Evolutionary conservation across 1,140 invertebrate species (phyloP), one percentile per base, ranked within the genome.

Genomic region (Drosophila lacteicornis): DNA sequence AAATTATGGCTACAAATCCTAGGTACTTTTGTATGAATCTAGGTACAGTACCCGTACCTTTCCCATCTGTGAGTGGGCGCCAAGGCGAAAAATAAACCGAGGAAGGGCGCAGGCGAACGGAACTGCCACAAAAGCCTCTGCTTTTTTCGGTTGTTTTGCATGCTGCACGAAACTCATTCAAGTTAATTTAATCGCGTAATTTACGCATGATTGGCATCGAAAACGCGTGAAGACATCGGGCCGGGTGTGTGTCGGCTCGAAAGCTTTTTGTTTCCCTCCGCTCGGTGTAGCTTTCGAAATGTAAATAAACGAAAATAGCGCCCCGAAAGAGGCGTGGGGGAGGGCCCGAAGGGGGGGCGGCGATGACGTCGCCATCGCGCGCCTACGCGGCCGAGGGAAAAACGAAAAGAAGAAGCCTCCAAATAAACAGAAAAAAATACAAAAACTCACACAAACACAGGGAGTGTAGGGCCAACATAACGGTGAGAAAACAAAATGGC

Each of bases 141-240:
- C 47, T 19, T 50, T 67, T 71, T 59, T 7, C 30, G 66, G 51
- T 33, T 30, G 53, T 73, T 82, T 86, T 82, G 82, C 82, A 86
- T 86, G 75, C 56, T 66, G 70, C 83, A 87, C 71, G 68, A 83
- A 88, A 71, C 75, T 47, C 85, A 82, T 88, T 76, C 82, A 84
- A 90, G 81, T 81, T 70, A 90, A 88, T 88, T 88, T 88, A 88
- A 88, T 90, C 85, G 85, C 81, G 85, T 88, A 84, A 90, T 88
- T 88, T 90, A 88, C 85, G 85, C 85, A 88, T 88, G 85, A 88
- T 88, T 88, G 85, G 85, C 81, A 88, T 75, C 85, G 61, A 79
- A 84, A 90, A 68, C 69, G 78, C 70, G 79, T 78, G 73, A 80
- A 77, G 83, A 79, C 63, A 71, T 55, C 58, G 66, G 66, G 12